Evolutionary conservation across 2,888 invertebrate genomes (phyloP).

Genomic region (Temnothorax rugatulus): DNA sequence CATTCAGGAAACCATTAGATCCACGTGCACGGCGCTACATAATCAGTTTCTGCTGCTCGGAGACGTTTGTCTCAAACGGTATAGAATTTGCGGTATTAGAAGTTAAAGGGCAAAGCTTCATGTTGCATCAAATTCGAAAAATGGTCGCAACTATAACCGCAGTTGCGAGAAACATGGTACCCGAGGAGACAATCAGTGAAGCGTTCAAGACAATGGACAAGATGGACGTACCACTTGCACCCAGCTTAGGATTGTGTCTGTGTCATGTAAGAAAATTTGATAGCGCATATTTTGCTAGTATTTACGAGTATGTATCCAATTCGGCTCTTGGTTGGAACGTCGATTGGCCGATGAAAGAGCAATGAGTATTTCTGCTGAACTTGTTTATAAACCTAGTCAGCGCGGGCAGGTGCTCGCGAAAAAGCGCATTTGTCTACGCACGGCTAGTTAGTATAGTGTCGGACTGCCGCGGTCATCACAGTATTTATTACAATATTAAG

Average conservation of each 20-base stretch:
- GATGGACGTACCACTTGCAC: slow-evolving; percentile 97
- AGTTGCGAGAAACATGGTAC: slow-evolving; percentile 91
- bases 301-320: too few relatives aligned
- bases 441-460: too few relatives aligned
- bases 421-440: too few relatives aligned
- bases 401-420: too few relatives aligned
- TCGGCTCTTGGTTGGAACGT: too few relatives aligned
- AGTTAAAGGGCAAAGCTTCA: slow-evolving; percentile 98
- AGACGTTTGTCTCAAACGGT: slow-evolving; percentile 93
- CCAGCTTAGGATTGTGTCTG: slow-evolving; percentile 96
- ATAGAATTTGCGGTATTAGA: slow-evolving; percentile 95
- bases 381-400: too few relatives aligned
- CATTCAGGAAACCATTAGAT: slow-evolving; percentile 91
- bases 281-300: not conserved
- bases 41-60: slow-evolving; percentile 92
- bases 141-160: slow-evolving; percentile 97
- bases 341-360: too few relatives aligned
- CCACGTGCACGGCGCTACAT: slow-evolving; percentile 96
- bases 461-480: too few relatives aligned
- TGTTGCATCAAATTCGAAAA: slow-evolving; percentile 99
- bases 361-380: too few relatives aligned
- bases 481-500: not conserved
- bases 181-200: slow-evolving; percentile 89
- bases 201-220: slow-evolving; percentile 90
- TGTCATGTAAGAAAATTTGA: slow-evolving; percentile 90